Conservation (phyloP, 2,113 vertebrate genomes). For the Chloropsis cyanopogon region DNA sequence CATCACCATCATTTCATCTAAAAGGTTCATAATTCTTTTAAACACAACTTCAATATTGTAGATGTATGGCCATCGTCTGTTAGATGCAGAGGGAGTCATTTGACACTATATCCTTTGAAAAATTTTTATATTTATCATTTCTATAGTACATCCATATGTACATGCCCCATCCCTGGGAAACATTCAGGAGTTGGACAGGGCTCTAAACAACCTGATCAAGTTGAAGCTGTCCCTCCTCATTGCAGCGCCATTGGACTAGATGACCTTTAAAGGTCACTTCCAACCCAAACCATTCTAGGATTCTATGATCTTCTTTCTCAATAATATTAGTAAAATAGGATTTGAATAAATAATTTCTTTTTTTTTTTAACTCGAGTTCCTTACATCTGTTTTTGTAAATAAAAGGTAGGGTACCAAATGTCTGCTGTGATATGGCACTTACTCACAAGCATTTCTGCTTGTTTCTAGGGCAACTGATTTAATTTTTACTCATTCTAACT, state of each 20-base stretch:
- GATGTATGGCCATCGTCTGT: background rate
- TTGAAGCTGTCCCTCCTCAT: background rate
- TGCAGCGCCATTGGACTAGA: background rate
- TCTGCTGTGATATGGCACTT: background rate
- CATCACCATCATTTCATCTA: background rate
- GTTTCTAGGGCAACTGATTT: conserved; percentile 12
- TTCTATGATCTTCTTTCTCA: background rate
- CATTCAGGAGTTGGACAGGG: background rate
- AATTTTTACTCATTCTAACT: background rate
- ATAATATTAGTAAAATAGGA: background rate
- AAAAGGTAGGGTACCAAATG: background rate
- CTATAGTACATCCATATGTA: background rate
- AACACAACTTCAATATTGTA: background rate
- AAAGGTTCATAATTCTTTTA: background rate
- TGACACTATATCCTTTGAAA: background rate
- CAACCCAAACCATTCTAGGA: background rate
- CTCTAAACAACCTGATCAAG: background rate
- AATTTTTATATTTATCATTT: background rate
- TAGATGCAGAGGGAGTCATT: background rate
- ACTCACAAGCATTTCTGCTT: background rate
- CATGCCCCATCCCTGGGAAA: background rate
- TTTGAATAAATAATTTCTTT: background rate
- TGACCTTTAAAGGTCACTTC: background rate
- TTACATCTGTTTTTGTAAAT: background rate
- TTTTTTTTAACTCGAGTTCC: background rate